Conservation (phyloP, 2,797 vertebrate genomes). For the Sorex maritimensis region DNA sequence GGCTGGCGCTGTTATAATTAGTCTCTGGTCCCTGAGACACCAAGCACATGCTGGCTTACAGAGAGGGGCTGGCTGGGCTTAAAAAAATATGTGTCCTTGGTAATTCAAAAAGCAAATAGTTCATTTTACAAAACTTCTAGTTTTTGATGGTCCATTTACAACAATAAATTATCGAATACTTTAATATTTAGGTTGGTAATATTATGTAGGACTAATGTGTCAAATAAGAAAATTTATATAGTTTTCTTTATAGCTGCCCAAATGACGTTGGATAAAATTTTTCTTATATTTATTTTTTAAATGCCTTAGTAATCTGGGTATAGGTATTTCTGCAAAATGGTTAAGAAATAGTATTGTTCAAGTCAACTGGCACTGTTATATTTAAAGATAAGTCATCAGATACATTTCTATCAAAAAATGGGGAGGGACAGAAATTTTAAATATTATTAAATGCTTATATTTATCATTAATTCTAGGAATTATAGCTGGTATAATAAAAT, state of each 20-base stretch:
- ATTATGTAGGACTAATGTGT: not conserved
- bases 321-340: constrained; percentile 45
- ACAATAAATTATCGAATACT: not conserved
- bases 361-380: not conserved
- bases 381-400: constrained; percentile 39
- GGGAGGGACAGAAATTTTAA: not conserved
- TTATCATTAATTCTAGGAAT: constrained; percentile 54
- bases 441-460: not conserved
- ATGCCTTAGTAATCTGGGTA: constrained; percentile 3
- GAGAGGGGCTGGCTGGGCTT: constrained; percentile 35
- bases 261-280: not conserved
- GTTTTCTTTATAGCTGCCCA: not conserved
- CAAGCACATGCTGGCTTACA: constrained; percentile 47
- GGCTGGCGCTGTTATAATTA: constrained; percentile 73
- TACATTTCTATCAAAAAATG: constrained; percentile 57
- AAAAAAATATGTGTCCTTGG: constrained; percentile 65
- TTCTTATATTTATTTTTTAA: constrained; percentile 52
- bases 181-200: constrained; percentile 51
- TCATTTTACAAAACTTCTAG: not conserved
- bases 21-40: constrained; percentile 73
- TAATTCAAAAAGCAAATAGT: constrained; percentile 58
- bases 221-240: constrained; percentile 25
- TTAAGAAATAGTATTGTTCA: constrained; percentile 35
- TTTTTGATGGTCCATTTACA: not conserved
- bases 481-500: constrained; percentile 12